phyloP scores from a whole-genome alignment of 2,797 vertebrate genomes.

The Myotis planiceps region DNA sequence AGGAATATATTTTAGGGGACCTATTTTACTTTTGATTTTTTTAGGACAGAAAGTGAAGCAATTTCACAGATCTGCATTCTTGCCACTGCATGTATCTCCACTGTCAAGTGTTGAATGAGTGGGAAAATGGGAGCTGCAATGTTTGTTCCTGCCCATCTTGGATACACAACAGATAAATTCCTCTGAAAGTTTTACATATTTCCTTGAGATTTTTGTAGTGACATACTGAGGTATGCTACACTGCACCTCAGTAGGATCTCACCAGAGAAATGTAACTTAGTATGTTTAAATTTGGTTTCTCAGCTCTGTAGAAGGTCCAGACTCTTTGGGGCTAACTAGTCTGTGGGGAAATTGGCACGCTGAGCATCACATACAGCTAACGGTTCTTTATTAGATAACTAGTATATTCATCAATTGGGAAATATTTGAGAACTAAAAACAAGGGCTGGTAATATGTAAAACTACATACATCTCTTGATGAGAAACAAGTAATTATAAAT shows the following conservation, averaged over 20 bases:
- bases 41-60: not conserved
- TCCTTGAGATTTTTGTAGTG: not conserved
- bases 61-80: not conserved
- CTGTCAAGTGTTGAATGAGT: not conserved
- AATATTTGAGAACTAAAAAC: not conserved
- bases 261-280: not conserved
- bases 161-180: not conserved
- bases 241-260: not conserved
- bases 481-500: not conserved
- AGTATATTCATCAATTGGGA: not conserved
- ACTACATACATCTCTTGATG: not conserved
- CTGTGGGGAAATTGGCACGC: not conserved
- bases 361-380: not conserved
- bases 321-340: not conserved
- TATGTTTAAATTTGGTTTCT: not conserved
- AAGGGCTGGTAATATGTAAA: not conserved
- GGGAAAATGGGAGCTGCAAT: not conserved
- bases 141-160: not conserved
- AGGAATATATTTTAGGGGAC: not conserved
- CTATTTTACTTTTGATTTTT: constrained; percentile 25
- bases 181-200: not conserved
- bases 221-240: not conserved
- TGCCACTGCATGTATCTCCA: not conserved
- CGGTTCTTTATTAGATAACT: not conserved
- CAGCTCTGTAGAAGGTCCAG: not conserved